Evolutionary conservation across 2,797 vertebrate species (phyloP).

Genomic region (Thaleichthys pacificus): DNA sequence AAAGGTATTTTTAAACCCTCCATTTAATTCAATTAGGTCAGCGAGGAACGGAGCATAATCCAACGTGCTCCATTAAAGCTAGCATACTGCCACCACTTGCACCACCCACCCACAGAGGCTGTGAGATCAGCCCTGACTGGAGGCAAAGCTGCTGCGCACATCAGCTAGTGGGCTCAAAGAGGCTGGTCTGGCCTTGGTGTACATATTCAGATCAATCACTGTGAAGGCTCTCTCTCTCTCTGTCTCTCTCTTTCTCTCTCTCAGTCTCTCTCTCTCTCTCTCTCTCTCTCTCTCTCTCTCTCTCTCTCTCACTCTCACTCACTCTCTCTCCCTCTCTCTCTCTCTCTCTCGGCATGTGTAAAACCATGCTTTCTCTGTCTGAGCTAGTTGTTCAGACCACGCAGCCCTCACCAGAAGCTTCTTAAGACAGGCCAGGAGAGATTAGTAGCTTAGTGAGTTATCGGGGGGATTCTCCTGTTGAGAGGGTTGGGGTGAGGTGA

Average conservation of each 20-base stretch:
- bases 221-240: no score
- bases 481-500: slow-evolving; percentile 5
- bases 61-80: slow-evolving; percentile 44
- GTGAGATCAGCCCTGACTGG: no score
- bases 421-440: slow-evolving; percentile 55
- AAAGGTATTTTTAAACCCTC: slow-evolving; percentile 75
- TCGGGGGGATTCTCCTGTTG: slow-evolving; percentile 46
- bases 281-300: no score
- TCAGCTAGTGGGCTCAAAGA: no score
- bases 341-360: no score
- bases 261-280: no score
- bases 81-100: slow-evolving; percentile 48
- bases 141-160: no score
- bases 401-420: slow-evolving; percentile 41
- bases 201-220: no score
- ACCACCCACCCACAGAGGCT: slow-evolving; percentile 26
- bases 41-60: slow-evolving; percentile 64
- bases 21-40: slow-evolving; percentile 79
- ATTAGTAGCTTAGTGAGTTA: slow-evolving; percentile 61
- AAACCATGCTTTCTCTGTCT: neutral
- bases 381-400: neutral
- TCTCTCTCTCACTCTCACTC: no score
- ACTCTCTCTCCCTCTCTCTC: no score
- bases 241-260: no score
- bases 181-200: no score